Base-by-base conservation (phyloP, 2,797 vertebrate genomes). In the Protonibea diacanthus region DNA sequence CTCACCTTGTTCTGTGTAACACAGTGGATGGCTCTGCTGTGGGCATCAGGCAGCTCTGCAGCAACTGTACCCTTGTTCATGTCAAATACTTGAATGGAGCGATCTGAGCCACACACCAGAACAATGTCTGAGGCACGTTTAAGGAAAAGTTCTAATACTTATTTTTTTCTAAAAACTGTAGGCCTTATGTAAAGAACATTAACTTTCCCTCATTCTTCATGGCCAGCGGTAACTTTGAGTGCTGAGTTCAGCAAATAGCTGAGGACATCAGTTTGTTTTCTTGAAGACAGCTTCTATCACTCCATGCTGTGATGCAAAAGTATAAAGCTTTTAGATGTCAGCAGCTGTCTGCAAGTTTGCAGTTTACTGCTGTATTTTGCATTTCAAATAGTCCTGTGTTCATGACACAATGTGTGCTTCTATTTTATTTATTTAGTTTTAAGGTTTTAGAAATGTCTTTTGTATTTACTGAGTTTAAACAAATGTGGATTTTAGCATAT, bases 1-100 rank as follows among this genome's bases (percentile, higher is more conserved):
- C 89, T 91, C 87, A 98, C 97, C 91, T 96, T 96, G 84, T 98
- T 98, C 84, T 97, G 97, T 71, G 95, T 93, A 62, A 99, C 95
- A 66, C 96, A 97, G 88, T 98, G 95, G 70, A 94, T 56, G 5
- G 96, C 88, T 95, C 94, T 94, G 33, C 93, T 87, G 85, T 98
- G 97, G 90, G 89, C 95, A 80, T 97, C 96, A 0, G 87, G 89
- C 67, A 97, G 88, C 78, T 91, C 61, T 4, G 96, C 93, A 5
- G 86, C 85, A 20, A 96, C 95, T 51, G 84, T 57, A 56, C 94
- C 95, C 18, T 77, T 91, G 65, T 97, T 98, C 92, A 98, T 95
- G 88, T 99, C 97, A 85, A 98, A 96, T 21, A 97, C 89, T 83
- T 97, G 96, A 83, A 98, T 52, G 0, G 96, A 90, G 70, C 93